Base-by-base conservation (phyloP, 2,888 invertebrate species). In the Archips crataeganus region DNA sequence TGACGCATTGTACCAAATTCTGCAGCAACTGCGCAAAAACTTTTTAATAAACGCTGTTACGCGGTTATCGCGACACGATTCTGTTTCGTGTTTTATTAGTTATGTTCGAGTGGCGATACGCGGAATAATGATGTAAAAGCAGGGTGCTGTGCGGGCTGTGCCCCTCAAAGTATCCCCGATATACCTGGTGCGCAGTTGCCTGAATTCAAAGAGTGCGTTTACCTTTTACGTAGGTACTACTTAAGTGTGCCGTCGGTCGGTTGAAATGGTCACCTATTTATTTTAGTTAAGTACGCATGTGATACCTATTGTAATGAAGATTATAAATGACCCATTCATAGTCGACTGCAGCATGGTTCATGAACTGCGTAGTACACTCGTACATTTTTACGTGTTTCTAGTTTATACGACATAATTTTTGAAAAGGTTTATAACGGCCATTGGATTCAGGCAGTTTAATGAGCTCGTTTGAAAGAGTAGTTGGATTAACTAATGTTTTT, bases 11-110 rank as follows among this genome's bases (percentile, higher is more conserved):
- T 77, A 77, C 75, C 79, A 63, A 68, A 68, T 15, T 71, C 39
- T 68, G 65, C 67, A 57, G 42, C 8, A 77, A 79, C 77, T 81
- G 80, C 85, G 85, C 82, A 84, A 79, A 81, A 81, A 76, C 42
- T 72, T 81, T 82, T 83, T 82, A 79, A 80, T 82, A 81, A 78
- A 77, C 70, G 61, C 6, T 45, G 54, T 69, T 74, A 76, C 63
- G 42, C 34, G 67, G 71, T 73, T 75, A 65, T 73, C 64, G 49
- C 36, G 59, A 70, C 66, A 60, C 71, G 67, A 70, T 67, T 63
- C 45, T 32, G 62, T 59, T 69, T 71, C 68, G n/a, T 65, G 72
- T 70, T 75, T 63, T 69, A 72, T 70, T 65, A 65, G 49, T 71
- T 65, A 36, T 54, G 23, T 67, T 67, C 45, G 51, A 71, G 63